These are phyloP conservation scores for Lordiphosa collinella DNA, from an alignment of 1,140 invertebrate genomes.

Conservation along the genomic window DNA sequence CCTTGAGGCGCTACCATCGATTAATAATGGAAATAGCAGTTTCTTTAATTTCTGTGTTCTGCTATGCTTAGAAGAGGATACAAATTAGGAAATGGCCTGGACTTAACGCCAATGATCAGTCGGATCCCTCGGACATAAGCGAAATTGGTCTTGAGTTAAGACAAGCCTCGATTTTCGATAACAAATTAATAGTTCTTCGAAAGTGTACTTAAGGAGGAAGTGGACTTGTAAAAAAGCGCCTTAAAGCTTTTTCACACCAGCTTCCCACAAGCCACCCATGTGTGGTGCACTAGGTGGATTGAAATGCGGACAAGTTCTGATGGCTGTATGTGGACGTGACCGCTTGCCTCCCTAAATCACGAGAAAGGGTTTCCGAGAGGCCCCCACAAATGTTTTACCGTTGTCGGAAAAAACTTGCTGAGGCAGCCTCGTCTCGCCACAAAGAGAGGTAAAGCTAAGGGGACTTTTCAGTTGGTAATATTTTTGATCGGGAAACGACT, in stretches of 20 bases:
- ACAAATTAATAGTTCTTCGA: slow-evolving; percentile 4
- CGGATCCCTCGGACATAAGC: slow-evolving; percentile 16
- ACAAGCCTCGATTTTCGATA: background rate
- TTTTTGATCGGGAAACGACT: too few relatives aligned
- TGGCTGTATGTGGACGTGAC: background rate
- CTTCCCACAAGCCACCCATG: too few relatives aligned
- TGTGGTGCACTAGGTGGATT: background rate
- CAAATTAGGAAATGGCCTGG: too few relatives aligned
- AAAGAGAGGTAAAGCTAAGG: slow-evolving; percentile 64
- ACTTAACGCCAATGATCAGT: too few relatives aligned
- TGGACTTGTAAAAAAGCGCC: background rate
- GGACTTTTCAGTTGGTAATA: too few relatives aligned
- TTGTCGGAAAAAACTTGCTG: slow-evolving; percentile 31
- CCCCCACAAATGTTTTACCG: slow-evolving; percentile 17
- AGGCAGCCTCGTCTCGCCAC: slow-evolving; percentile 53
- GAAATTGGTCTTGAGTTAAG: too few relatives aligned
- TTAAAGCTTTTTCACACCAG: slow-evolving; percentile 8
- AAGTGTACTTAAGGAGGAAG: slow-evolving; percentile 5
- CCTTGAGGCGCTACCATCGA: background rate
- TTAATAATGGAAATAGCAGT: background rate
- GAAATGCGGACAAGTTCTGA: background rate
- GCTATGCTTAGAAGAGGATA: background rate
- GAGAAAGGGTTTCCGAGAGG: slow-evolving; percentile 7
- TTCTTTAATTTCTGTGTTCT: background rate
- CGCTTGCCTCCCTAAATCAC: too few relatives aligned